phyloP scores from a whole-genome alignment of 2,797 vertebrate genomes.

The Tokudaia tokunoshimensis region DNA sequence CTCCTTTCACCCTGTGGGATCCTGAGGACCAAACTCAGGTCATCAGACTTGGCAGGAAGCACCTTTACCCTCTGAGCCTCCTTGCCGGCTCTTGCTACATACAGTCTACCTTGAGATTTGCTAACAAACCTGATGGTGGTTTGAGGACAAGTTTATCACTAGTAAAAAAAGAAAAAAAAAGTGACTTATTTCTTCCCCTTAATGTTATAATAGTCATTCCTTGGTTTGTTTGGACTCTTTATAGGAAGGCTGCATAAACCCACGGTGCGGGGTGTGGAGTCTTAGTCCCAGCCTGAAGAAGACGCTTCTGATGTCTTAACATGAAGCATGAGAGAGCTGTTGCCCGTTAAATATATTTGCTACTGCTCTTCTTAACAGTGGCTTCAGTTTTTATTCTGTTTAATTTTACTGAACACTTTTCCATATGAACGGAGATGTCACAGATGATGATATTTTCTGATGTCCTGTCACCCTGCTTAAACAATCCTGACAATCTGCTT shows the following conservation, averaged over 20 bases:
- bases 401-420: not conserved
- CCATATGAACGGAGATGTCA: conserved; percentile 31
- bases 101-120: not conserved
- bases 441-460: not conserved
- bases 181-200: conserved; percentile 9
- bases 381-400: not conserved
- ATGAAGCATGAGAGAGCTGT: not conserved
- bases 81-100: not conserved
- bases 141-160: not conserved
- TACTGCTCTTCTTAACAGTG: not conserved
- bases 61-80: not conserved
- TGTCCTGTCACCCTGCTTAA: not conserved
- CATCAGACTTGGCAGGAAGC: not conserved
- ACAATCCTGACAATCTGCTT: not conserved
- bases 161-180: not conserved
- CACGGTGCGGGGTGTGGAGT: not conserved
- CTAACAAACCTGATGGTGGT: not conserved
- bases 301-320: fast-evolving
- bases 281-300: not conserved
- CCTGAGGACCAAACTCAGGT: not conserved
- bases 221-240: not conserved
- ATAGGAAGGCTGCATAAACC: not conserved
- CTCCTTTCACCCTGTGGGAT: not conserved
- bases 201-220: not conserved
- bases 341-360: not conserved